These are phyloP conservation scores for Lycopodina hypogea DNA, from an alignment of 37 sponge, comb jelly and placozoan species.

Conservation along the genomic window DNA sequence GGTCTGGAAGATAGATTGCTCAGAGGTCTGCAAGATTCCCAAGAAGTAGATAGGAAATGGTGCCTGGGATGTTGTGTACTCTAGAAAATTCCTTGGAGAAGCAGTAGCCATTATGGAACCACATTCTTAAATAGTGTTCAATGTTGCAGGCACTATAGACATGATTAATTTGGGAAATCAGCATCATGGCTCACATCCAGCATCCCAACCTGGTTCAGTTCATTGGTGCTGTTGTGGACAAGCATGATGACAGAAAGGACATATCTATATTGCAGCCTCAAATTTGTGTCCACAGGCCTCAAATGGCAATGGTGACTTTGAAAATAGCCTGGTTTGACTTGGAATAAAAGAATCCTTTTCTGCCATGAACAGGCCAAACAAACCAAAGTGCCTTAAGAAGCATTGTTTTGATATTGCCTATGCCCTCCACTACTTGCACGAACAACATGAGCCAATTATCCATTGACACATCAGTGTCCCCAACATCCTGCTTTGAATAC, in stretches of 20 bases:
- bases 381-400: conserved; percentile 41
- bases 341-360: conserved; percentile 26
- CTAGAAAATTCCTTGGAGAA: too few relatives aligned
- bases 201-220: conserved; percentile 81
- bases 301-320: conserved; percentile 43
- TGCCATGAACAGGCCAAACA: neutral
- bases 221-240: too few relatives aligned
- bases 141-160: neutral
- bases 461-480: conserved; percentile 79
- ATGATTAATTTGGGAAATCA: conserved; percentile 51
- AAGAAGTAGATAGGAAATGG: conserved; percentile 13
- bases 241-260: conserved; percentile 30
- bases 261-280: too few relatives aligned
- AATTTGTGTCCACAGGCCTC: too few relatives aligned
- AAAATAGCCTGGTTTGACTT: conserved; percentile 63
- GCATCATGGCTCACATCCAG: conserved; percentile 49
- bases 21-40: too few relatives aligned
- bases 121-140: conserved; percentile 8
- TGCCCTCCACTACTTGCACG: conserved; percentile 74
- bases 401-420: too few relatives aligned
- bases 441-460: conserved; percentile 59
- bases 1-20: too few relatives aligned
- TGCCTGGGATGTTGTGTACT: conserved; percentile 27
- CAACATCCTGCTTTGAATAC: conserved; percentile 60
- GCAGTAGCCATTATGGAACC: conserved; percentile 17